Conservation (phyloP, 2,797 vertebrate species). For the Potorous gilbertii region DNA sequence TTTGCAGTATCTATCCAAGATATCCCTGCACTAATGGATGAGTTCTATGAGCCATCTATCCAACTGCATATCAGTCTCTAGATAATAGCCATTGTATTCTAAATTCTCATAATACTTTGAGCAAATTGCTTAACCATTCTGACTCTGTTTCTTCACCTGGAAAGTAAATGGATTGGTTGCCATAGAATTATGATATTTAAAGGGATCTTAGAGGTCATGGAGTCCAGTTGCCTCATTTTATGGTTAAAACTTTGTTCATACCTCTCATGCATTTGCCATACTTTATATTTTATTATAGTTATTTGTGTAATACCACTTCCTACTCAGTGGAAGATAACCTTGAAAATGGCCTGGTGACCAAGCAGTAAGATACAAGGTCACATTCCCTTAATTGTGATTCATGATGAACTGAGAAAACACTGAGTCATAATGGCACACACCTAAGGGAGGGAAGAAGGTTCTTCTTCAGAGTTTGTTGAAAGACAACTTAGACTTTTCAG, state of each 20-base stretch:
- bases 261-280: not conserved
- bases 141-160: not conserved
- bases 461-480: not conserved
- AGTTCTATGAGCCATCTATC: not conserved
- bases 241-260: not conserved
- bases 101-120: not conserved
- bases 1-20: not conserved
- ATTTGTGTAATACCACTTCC: not conserved
- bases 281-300: not conserved
- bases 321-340: not conserved
- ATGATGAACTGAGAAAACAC: not conserved
- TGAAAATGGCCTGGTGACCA: not conserved
- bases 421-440: not conserved
- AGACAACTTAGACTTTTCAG: not conserved
- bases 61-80: not conserved
- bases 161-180: not conserved
- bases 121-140: not conserved
- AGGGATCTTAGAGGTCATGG: not conserved
- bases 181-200: not conserved
- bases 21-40: not conserved
- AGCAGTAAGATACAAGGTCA: not conserved
- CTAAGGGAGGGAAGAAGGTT: not conserved
- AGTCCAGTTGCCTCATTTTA: not conserved
- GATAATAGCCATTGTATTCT: not conserved
- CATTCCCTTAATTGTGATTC: not conserved